phyloP scores from a whole-genome alignment of 2,113 vertebrate species.

The Crotalus tigris region DNA sequence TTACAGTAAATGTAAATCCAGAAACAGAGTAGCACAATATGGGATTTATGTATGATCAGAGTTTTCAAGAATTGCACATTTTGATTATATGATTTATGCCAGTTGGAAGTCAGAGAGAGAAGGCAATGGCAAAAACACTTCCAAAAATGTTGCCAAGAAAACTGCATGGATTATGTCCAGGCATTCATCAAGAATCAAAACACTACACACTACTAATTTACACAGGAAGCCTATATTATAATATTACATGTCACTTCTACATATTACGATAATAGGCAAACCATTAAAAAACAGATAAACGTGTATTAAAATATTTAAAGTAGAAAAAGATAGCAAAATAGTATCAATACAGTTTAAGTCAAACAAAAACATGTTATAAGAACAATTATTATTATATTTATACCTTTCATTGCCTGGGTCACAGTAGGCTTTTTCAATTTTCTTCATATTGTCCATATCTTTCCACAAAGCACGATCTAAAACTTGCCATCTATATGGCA shows the following conservation, averaged over 20 bases:
- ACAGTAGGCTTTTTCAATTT: slow-evolving; percentile 83
- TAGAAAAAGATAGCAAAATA: background rate
- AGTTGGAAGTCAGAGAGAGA: background rate
- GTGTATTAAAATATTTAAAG: background rate
- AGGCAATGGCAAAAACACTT: background rate
- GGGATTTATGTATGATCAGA: background rate
- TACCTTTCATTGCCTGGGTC: slow-evolving; percentile 71
- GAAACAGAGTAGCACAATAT: background rate
- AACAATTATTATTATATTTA: background rate
- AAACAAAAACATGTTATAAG: background rate
- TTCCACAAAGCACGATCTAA: slow-evolving; percentile 75
- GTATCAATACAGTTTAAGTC: background rate
- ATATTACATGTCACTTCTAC: background rate
- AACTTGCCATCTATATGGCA: slow-evolving; percentile 91
- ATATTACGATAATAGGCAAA: background rate
- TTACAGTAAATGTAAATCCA: background rate
- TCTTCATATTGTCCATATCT: slow-evolving; percentile 80
- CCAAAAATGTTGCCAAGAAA: background rate
- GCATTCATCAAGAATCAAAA: background rate
- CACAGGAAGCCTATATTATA: background rate
- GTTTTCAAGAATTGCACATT: background rate
- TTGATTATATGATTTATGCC: background rate
- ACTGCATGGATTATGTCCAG: background rate
- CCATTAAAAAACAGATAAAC: background rate
- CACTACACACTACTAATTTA: too few species aligned